Conservation (phyloP, 2,888 invertebrate genomes). For the Leptopilina myrica region DNA sequence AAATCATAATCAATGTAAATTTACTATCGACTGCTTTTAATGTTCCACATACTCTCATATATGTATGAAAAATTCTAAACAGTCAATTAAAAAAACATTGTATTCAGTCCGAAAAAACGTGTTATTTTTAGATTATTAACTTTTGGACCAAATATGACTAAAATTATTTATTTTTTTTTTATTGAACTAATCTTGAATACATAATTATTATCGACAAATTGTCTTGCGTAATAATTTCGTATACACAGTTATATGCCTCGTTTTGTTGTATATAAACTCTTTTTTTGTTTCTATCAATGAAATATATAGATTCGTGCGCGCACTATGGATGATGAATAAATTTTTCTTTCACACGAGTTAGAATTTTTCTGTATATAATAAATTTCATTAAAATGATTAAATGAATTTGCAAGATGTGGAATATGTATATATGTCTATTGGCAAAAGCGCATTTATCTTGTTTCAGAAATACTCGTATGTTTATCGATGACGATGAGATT, state of each 20-base stretch:
- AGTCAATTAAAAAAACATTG: no score
- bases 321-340: not conserved
- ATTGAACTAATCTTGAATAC: constrained; percentile 59
- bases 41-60: no score
- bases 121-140: not conserved
- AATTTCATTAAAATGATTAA: not conserved
- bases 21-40: no score
- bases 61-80: no score
- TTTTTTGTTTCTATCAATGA: no score
- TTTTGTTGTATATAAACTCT: not conserved
- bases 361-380: not conserved
- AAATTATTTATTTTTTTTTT: not conserved
- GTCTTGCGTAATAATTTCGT: constrained; percentile 54
- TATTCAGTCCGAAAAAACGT: not conserved
- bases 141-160: constrained; percentile 15
- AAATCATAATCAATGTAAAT: no score
- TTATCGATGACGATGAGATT: constrained; percentile 25
- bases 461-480: constrained; percentile 30
- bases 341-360: not conserved
- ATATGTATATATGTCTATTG: not conserved
- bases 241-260: not conserved
- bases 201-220: constrained; percentile 66
- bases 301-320: no score
- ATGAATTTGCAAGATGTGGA: not conserved
- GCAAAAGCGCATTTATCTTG: constrained; percentile 2